These are phyloP conservation scores for Paradoxurus hermaphroditus DNA, from an alignment of 2,113 vertebrate species.

Conservation along the genomic window DNA sequence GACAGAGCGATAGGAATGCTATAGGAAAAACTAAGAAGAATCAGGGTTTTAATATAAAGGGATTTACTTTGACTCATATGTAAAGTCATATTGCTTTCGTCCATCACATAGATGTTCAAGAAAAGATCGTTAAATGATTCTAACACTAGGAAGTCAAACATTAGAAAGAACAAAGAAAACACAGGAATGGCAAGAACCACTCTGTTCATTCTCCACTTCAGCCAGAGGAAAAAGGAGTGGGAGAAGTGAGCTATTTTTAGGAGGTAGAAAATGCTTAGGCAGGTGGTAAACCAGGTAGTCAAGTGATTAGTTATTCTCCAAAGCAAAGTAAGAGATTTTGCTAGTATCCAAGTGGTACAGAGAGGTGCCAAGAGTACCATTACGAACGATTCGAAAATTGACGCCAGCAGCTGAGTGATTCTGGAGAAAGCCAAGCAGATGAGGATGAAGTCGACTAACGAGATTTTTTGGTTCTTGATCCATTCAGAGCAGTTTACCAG, in stretches of 20 bases:
- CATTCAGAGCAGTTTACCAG: background rate
- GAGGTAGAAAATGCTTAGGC: constrained; percentile 56
- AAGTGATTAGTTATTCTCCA: constrained; percentile 25
- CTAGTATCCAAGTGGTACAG: accelerated
- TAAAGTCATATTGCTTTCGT: background rate
- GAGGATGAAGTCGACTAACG: constrained; percentile 12
- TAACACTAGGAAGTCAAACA: background rate
- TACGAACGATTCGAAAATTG: background rate
- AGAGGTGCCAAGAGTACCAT: accelerated
- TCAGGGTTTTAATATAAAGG: accelerated
- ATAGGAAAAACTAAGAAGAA: background rate
- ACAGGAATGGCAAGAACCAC: background rate
- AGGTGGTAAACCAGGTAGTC: constrained; percentile 14
- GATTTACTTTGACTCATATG: accelerated
- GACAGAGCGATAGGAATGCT: background rate
- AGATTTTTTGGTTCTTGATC: background rate
- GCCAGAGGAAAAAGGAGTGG: constrained; percentile 41
- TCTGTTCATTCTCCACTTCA: constrained; percentile 55
- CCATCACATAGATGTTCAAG: accelerated
- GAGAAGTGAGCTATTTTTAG: constrained; percentile 53
- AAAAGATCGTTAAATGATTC: background rate
- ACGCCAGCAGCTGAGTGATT: background rate
- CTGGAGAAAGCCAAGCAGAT: constrained; percentile 15
- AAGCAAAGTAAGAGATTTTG: background rate
- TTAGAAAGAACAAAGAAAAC: background rate